Evolutionary conservation across 2,113 vertebrate genomes (phyloP).

Genomic region (Hystrix brachyura): DNA sequence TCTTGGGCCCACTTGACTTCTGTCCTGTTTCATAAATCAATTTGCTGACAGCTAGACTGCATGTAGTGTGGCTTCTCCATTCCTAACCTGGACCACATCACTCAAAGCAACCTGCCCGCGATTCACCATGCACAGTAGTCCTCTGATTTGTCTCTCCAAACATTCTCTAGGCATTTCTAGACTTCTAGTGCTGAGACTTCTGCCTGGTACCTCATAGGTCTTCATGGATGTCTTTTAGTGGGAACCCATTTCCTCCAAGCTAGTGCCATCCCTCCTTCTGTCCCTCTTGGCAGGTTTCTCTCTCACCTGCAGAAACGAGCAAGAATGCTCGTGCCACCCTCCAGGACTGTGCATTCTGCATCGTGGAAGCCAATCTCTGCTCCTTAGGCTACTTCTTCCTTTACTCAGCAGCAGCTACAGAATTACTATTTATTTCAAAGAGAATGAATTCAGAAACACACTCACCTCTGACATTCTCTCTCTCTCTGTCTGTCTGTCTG

Average conservation of each 20-base stretch:
- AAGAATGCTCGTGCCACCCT: fast-evolving
- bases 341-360: fast-evolving
- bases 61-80: fast-evolving
- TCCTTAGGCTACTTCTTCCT: fast-evolving
- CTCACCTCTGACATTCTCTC: fast-evolving
- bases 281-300: fast-evolving
- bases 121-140: fast-evolving
- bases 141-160: fast-evolving
- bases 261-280: fast-evolving
- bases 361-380: fast-evolving
- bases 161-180: fast-evolving
- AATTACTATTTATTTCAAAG: fast-evolving
- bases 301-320: fast-evolving
- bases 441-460: fast-evolving
- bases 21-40: background rate
- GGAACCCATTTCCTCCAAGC: background rate
- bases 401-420: background rate
- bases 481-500: background rate
- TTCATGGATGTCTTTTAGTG: fast-evolving
- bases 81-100: fast-evolving
- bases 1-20: background rate
- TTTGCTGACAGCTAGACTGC: fast-evolving
- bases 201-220: background rate
- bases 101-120: fast-evolving
- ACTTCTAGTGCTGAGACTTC: fast-evolving